A percentile compares a stretch with the other conserved stretches of the same genome.
Conservation (phyloP, 1,140 invertebrate species). For the Drosophila busckii region DNA sequence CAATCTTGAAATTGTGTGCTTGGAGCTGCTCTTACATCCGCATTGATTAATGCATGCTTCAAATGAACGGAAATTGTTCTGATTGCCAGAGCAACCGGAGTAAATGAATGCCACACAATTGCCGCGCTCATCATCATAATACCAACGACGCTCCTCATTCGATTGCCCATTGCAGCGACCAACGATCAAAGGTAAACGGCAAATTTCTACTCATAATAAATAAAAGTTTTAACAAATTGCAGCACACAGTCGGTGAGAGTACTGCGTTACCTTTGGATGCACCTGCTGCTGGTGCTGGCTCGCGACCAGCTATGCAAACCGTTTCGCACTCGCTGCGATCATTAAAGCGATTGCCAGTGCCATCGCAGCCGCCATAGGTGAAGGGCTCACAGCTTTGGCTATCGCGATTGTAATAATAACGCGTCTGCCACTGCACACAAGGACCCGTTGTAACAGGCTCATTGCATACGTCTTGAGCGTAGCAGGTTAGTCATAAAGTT, state of each 20-base stretch:
- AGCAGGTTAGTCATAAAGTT: conserved; percentile 35
- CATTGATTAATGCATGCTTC: conserved; percentile 84
- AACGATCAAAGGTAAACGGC: conserved; percentile 84
- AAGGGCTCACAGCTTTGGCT: conserved; percentile 84
- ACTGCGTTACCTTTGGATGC: conserved; percentile 57
- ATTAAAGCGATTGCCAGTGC: conserved; percentile 91
- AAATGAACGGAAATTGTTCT: conserved; percentile 88
- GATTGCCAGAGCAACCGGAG: conserved; percentile 89
- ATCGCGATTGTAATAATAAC: conserved; percentile 84
- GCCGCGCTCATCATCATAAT: conserved; percentile 86
- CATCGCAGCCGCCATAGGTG: conserved; percentile 90
- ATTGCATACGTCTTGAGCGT: conserved; percentile 83
- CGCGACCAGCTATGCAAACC: conserved; percentile 80
- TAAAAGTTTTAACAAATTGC: conserved; percentile 24
- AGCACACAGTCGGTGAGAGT: no score
- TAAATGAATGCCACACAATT: conserved; percentile 89
- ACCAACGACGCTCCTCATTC: conserved; percentile 84
- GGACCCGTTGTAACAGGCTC: conserved; percentile 83
- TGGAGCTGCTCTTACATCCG: conserved; percentile 78
- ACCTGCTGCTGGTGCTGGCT: conserved; percentile 35
- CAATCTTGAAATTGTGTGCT: conserved; percentile 26
- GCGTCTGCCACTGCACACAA: conserved; percentile 83
- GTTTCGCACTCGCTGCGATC: conserved; percentile 85
- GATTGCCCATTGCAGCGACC: conserved; percentile 85
- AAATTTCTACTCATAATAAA: conserved; percentile 79